A percentile compares a stretch with the other conserved stretches of the same genome.
These are phyloP conservation scores for Drosophila quinaria DNA, from an alignment of 2,888 invertebrate genomes.

Conservation along the genomic window DNA sequence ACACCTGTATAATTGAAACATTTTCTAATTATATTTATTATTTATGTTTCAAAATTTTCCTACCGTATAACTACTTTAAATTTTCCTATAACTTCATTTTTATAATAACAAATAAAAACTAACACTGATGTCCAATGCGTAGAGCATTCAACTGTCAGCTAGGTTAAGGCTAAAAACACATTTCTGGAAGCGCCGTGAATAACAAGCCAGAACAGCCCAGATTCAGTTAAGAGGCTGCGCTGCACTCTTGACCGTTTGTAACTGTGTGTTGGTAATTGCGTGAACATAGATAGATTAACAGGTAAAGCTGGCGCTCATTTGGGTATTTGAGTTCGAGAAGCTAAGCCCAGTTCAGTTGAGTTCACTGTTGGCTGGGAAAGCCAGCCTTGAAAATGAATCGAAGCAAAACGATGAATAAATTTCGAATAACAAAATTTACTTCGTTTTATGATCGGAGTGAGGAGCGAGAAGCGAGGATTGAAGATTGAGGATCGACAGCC, in stretches of 20 bases:
- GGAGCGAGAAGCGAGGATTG: background rate
- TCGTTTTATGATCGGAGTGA: conserved; percentile 43
- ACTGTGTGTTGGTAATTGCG: conserved; percentile 70
- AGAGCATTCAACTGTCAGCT: conserved; percentile 23
- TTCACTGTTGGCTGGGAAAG: conserved; percentile 47
- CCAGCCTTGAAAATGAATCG: conserved; percentile 73
- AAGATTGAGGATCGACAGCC: conserved; percentile 5
- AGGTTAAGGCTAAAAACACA: background rate
- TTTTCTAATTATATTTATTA: no score
- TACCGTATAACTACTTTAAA: no score
- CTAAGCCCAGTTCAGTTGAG: conserved; percentile 7
- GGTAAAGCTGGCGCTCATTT: conserved; percentile 71
- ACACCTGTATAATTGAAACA: no score
- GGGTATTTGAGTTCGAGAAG: conserved; percentile 27
- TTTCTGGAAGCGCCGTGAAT: conserved; percentile 60
- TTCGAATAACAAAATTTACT: conserved; percentile 29
- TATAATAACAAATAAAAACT: no score
- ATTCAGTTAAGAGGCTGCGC: conserved; percentile 35
- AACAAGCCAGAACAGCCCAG: conserved; percentile 24
- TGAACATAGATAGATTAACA: conserved; percentile 69
- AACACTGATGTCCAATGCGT: background rate
- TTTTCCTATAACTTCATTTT: no score
- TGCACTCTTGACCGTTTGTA: conserved; percentile 25
- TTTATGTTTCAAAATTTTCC: no score
- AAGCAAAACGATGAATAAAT: conserved; percentile 67